phyloP scores from a whole-genome alignment of 2,888 invertebrate genomes.

The Papilio demoleus region DNA sequence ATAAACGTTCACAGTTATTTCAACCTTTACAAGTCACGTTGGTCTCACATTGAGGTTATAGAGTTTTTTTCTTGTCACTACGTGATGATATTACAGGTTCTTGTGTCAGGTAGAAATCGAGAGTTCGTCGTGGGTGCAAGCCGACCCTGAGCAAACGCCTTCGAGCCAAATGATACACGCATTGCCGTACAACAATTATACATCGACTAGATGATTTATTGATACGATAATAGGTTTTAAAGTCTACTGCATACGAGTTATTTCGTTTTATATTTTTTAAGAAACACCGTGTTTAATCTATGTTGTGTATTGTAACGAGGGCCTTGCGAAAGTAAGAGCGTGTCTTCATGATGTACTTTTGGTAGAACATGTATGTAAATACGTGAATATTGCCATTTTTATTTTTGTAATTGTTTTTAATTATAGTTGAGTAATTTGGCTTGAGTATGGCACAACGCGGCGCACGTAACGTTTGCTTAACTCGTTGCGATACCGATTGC shows the following conservation, averaged over 20 bases:
- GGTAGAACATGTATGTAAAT: slow-evolving; percentile 18
- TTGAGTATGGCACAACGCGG: slow-evolving; percentile 26
- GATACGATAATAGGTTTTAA: slow-evolving; percentile 32
- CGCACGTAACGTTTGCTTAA: slow-evolving; percentile 29
- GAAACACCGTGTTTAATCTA: slow-evolving; percentile 9
- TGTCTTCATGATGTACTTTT: slow-evolving; percentile 30
- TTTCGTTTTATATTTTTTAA: not conserved
- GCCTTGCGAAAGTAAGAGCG: slow-evolving; percentile 33
- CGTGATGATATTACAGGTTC: slow-evolving; percentile 33
- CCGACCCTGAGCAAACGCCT: slow-evolving; percentile 58
- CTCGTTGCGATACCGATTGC: slow-evolving; percentile 28
- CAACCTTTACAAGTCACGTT: slow-evolving; percentile 10
- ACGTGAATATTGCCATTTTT: slow-evolving; percentile 30
- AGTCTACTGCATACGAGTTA: slow-evolving; percentile 12
- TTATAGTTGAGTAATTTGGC: slow-evolving; percentile 31
- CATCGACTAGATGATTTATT: slow-evolving; percentile 9
- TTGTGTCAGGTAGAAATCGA: slow-evolving; percentile 57
- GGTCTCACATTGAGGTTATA: not conserved
- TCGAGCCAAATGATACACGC: slow-evolving; percentile 39
- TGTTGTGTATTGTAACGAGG: slow-evolving; percentile 15
- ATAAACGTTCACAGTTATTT: slow-evolving; percentile 26
- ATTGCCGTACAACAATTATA: slow-evolving; percentile 35
- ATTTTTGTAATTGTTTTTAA: slow-evolving; percentile 37
- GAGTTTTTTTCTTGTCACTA: slow-evolving; percentile 22
- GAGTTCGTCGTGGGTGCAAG: slow-evolving; percentile 53